Percentiles rank a stretch among this genome's conserved stretches.
These are phyloP conservation scores for Enhydra lutris DNA, from an alignment of 2,113 vertebrate genomes.

Conservation along the genomic window DNA sequence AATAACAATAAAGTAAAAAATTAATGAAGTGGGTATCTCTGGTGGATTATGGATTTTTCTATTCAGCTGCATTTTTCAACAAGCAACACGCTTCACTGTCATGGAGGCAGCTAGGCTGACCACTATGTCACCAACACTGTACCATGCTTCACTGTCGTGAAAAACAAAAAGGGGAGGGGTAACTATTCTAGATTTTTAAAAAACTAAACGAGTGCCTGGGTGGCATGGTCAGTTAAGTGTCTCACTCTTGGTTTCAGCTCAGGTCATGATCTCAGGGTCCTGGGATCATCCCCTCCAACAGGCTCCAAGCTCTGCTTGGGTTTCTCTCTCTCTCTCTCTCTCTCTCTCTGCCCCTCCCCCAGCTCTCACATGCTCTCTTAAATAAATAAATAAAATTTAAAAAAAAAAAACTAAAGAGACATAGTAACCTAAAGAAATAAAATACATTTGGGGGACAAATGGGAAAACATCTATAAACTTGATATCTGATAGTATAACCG, in stretches of 20 bases:
- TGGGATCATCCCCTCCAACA: not conserved
- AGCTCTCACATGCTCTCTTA: not conserved
- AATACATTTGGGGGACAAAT: not conserved
- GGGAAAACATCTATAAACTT: not conserved
- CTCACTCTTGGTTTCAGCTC: not conserved
- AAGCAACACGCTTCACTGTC: not conserved
- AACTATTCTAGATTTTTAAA: not conserved
- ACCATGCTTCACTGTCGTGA: not conserved
- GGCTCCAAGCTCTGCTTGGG: not conserved
- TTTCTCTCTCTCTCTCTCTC: not conserved
- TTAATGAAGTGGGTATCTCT: not conserved
- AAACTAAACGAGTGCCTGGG: not conserved
- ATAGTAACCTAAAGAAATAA: not conserved
- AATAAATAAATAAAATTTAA: too few species aligned
- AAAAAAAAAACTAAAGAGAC: not conserved
- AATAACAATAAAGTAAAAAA: too few species aligned
- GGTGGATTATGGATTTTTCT: not conserved
- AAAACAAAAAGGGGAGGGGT: not conserved
- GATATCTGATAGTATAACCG: not conserved
- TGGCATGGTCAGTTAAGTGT: not conserved
- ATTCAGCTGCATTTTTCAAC: constrained; percentile 12
- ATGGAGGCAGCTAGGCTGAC: constrained; percentile 85
- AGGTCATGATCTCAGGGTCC: not conserved
- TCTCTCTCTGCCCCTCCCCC: not conserved
- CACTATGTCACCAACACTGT: constrained; percentile 81